These are phyloP conservation scores for Caloenas nicobarica DNA, from an alignment of 2,113 vertebrate species.

Conservation along the genomic window DNA sequence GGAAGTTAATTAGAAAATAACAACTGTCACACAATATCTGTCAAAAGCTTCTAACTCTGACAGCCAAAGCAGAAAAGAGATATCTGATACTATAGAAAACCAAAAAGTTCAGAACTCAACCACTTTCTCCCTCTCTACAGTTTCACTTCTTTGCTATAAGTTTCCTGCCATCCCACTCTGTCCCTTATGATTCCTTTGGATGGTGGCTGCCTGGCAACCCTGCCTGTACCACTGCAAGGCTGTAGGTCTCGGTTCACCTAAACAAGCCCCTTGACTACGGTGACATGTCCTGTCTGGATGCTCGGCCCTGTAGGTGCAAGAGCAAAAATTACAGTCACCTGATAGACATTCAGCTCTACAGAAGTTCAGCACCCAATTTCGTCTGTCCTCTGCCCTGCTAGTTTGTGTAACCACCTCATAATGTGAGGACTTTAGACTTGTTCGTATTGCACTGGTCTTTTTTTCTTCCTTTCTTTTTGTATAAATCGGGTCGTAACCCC, in stretches of 20 bases:
- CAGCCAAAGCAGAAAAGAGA: neutral
- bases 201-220: neutral
- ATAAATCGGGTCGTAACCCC: neutral
- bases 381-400: neutral
- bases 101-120: neutral
- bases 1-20: neutral
- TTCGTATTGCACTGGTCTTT: neutral
- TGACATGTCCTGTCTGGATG: neutral
- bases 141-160: neutral
- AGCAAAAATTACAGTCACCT: neutral
- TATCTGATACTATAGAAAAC: neutral
- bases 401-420: neutral
- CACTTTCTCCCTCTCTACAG: neutral
- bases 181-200: accelerated
- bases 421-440: neutral
- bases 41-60: neutral
- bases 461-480: neutral
- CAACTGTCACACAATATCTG: neutral
- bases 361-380: neutral
- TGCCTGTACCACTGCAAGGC: neutral
- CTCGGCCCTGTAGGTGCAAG: neutral
- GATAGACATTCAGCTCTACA: neutral
- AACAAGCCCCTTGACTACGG: neutral
- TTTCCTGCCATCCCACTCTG: neutral
- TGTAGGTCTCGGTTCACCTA: neutral